Evolutionary conservation across 2,113 vertebrate species (phyloP).

Genomic region (Chionodraco myersi): DNA sequence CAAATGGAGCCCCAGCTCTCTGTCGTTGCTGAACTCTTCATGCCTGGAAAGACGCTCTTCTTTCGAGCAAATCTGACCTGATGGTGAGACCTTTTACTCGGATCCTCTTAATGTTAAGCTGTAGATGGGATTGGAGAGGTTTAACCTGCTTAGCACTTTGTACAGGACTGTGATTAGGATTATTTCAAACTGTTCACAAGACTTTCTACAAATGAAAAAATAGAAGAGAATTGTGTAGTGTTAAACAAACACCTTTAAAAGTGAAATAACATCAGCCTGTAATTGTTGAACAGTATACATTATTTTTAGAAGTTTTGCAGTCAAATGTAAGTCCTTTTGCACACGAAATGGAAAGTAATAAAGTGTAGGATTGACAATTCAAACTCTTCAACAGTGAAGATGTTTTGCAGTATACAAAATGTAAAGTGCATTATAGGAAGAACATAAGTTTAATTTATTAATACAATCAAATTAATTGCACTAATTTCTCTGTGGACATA

Average conservation of each 20-base stretch:
- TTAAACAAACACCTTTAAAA: not conserved
- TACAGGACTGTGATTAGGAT: slow-evolving; percentile 14
- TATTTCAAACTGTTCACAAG: slow-evolving; percentile 18
- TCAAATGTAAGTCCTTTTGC: not conserved
- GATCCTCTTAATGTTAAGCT: slow-evolving; percentile 72
- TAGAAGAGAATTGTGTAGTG: not conserved
- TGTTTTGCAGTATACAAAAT: not conserved
- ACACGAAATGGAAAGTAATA: not conserved
- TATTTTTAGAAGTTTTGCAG: not conserved
- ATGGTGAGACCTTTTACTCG: slow-evolving; percentile 29
- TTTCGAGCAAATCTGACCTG: slow-evolving; percentile 28
- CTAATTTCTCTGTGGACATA: not conserved
- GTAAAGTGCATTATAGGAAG: not conserved
- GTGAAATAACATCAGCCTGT: not conserved
- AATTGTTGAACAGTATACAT: not conserved
- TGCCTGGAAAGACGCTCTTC: slow-evolving; percentile 39
- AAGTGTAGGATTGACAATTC: not conserved
- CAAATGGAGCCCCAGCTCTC: not conserved
- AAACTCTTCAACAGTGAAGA: not conserved
- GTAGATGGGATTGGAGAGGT: slow-evolving; percentile 67
- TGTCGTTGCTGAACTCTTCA: not conserved
- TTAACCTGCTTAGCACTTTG: slow-evolving; percentile 63
- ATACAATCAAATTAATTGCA: not conserved
- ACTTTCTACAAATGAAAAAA: not conserved
- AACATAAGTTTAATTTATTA: not conserved